phyloP scores from a whole-genome alignment of 1,140 invertebrate species.

The Trachymyrmex cornetzi region DNA sequence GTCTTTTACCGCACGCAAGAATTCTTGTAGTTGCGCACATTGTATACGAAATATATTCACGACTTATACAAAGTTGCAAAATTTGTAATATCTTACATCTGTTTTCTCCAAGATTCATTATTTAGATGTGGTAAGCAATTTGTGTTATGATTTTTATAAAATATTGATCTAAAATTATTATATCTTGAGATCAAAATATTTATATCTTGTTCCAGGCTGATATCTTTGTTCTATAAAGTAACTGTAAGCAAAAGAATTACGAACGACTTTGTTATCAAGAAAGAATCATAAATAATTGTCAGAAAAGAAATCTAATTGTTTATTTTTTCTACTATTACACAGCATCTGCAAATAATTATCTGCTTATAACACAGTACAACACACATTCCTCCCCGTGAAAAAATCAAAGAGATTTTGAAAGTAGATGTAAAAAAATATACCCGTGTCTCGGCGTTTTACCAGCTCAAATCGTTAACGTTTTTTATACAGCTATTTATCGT shows the following conservation, averaged over 20 bases:
- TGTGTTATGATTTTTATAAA: neutral
- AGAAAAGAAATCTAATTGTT: neutral
- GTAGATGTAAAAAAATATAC: too few relatives aligned
- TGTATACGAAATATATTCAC: conserved; percentile 30
- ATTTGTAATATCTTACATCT: conserved; percentile 14
- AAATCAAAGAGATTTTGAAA: too few relatives aligned
- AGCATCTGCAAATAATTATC: neutral
- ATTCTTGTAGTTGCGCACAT: conserved; percentile 16
- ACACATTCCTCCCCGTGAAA: too few relatives aligned
- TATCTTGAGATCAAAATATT: too few relatives aligned
- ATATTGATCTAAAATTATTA: too few relatives aligned
- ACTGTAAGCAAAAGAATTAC: neutral
- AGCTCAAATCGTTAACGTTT: too few relatives aligned
- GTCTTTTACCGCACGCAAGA: conserved; percentile 33
- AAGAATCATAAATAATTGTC: conserved; percentile 5
- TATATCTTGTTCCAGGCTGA: neutral
- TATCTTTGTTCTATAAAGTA: neutral
- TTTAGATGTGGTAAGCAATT: neutral
- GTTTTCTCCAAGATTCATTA: neutral
- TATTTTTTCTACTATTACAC: neutral
- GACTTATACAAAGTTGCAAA: conserved; percentile 5
- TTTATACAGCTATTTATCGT: too few relatives aligned
- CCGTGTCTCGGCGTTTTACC: too few relatives aligned
- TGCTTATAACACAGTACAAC: too few relatives aligned
- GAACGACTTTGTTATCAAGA: neutral